Evolutionary conservation across 2,888 invertebrate genomes (phyloP).

Genomic region (Strigamia transsilvanica): DNA sequence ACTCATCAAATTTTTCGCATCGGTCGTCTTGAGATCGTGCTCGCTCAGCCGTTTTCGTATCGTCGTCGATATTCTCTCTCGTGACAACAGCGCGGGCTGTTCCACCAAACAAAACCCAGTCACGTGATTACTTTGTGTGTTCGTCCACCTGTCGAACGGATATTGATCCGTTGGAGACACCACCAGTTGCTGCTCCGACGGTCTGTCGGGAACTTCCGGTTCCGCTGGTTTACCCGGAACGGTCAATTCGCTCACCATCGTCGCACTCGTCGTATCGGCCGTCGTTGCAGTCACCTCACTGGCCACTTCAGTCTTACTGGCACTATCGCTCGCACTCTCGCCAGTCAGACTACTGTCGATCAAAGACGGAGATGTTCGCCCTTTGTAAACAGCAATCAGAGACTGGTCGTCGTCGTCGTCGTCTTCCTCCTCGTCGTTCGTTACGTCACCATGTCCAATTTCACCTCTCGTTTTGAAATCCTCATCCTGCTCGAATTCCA

Average conservation of each 20-base stretch:
- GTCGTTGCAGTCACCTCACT: neutral
- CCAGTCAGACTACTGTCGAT: neutral
- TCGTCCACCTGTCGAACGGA: neutral
- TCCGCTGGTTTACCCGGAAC: neutral
- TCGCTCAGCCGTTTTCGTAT: neutral
- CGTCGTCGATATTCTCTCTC: neutral
- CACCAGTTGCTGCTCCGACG: neutral
- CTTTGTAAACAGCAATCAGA: neutral
- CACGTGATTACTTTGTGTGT: conserved; percentile 1
- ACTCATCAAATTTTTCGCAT: neutral
- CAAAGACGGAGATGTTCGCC: neutral
- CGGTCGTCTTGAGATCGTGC: neutral
- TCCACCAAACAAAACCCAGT: conserved; percentile 9
- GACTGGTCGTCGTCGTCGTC: neutral
- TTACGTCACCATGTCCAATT: neutral
- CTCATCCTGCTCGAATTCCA: neutral
- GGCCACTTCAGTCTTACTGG: neutral
- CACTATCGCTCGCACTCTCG: neutral
- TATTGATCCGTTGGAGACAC: neutral
- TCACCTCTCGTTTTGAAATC: neutral
- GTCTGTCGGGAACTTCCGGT: neutral
- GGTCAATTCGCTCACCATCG: neutral
- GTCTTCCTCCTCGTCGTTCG: neutral
- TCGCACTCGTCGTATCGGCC: too few species aligned
- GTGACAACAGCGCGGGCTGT: neutral